These are phyloP conservation scores for Macropodus opercularis DNA, from an alignment of 2,797 vertebrate genomes.

Conservation along the genomic window DNA sequence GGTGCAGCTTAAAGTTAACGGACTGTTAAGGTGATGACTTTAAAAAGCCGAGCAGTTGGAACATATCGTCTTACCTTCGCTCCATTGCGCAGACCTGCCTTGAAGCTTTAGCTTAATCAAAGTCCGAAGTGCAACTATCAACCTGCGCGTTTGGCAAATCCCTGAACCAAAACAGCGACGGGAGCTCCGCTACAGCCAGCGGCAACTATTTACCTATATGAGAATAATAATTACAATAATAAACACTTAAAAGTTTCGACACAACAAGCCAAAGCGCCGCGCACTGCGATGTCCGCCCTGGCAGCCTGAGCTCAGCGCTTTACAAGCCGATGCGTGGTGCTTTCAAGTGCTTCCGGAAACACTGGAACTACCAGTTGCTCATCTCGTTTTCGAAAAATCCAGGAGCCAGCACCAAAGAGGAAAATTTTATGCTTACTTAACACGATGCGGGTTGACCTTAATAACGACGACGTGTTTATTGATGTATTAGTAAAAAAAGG, in stretches of 20 bases:
- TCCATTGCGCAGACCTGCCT: conserved; percentile 41
- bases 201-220: rapidly evolving
- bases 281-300: conserved; percentile 27
- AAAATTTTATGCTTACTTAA: too few relatives aligned
- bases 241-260: not conserved
- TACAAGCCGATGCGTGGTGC: conserved; percentile 18
- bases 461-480: too few relatives aligned
- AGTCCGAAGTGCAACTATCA: conserved; percentile 33
- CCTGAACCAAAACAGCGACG: not conserved
- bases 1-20: not conserved
- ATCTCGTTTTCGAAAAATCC: not conserved
- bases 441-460: too few relatives aligned
- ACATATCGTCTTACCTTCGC: conserved; percentile 49
- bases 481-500: too few relatives aligned
- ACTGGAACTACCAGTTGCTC: not conserved
- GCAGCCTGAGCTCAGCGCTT: conserved; percentile 2
- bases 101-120: conserved; percentile 12
- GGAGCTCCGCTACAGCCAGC: not conserved
- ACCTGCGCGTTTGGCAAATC: not conserved
- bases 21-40: not conserved
- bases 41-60: not conserved
- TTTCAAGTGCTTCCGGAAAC: conserved; percentile 36
- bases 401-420: too few relatives aligned
- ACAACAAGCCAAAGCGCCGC: not conserved
- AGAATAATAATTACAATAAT: too few relatives aligned